Percentiles rank a stretch among this genome's conserved stretches.
Conservation (phyloP, 2,888 invertebrate genomes). For the Didymodactylos carnosus region DNA sequence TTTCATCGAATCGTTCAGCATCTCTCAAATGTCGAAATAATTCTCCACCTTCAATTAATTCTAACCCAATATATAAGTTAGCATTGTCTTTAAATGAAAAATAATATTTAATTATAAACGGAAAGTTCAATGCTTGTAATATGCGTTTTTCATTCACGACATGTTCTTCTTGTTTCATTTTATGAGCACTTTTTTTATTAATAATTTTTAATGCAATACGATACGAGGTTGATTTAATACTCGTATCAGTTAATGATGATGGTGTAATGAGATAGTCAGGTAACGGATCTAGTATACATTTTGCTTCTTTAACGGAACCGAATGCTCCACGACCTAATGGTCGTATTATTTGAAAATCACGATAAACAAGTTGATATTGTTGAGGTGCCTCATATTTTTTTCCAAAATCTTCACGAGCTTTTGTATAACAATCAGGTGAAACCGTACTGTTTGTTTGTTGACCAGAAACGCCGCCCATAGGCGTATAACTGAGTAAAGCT, state of each 20-base stretch:
- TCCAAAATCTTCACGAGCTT: background rate
- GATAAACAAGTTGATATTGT: background rate
- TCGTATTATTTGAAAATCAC: background rate
- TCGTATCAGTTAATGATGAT: background rate
- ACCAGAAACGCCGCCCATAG: no score
- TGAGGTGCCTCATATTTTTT: background rate
- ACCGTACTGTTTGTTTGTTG: no score
- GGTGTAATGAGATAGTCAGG: background rate
- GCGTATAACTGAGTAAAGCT: no score
- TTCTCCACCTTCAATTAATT: constrained; percentile 11
- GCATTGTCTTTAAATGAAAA: constrained; percentile 12
- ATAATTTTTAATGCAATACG: constrained; percentile 11
- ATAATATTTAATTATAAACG: constrained; percentile 6
- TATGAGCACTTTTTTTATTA: constrained; percentile 11
- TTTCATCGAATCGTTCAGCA: constrained; percentile 7
- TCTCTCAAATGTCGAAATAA: constrained; percentile 13
- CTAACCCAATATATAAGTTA: constrained; percentile 12
- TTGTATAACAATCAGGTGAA: background rate
- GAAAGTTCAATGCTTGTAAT: constrained; percentile 8
- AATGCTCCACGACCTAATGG: background rate
- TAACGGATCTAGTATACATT: background rate
- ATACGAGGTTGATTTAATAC: background rate
- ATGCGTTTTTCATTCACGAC: constrained; percentile 12
- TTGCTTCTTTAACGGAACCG: background rate
- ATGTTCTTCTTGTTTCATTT: constrained; percentile 15